A percentile compares a stretch with the other conserved stretches of the same genome.
Evolutionary conservation across 2,113 vertebrate genomes (phyloP).

Genomic region (Phalacrocorax aristotelis): DNA sequence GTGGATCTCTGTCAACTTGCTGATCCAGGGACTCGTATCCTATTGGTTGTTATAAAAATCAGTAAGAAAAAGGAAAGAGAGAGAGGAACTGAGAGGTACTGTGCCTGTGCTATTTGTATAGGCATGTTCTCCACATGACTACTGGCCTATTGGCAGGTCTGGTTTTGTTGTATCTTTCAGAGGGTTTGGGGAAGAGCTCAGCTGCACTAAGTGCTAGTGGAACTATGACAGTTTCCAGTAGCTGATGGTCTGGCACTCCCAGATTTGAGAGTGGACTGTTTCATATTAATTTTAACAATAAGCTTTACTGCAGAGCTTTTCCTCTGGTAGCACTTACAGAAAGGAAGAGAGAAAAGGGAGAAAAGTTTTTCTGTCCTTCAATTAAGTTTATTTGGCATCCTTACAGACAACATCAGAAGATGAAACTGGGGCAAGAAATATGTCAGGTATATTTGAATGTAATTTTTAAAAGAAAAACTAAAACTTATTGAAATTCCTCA

Average conservation of each 20-base stretch:
- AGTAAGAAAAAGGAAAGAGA: background rate
- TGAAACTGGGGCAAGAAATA: background rate
- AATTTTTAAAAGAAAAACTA: background rate
- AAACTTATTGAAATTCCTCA: background rate
- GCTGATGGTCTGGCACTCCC: background rate
- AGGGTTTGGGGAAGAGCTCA: background rate
- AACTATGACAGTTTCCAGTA: background rate
- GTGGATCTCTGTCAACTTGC: background rate
- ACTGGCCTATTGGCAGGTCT: background rate
- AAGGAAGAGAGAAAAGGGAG: background rate
- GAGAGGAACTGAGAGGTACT: background rate
- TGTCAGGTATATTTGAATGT: background rate
- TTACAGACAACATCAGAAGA: background rate
- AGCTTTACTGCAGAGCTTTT: background rate
- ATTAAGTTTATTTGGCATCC: background rate
- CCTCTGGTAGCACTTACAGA: background rate
- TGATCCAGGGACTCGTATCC: background rate
- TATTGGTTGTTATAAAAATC: background rate
- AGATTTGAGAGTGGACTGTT: background rate
- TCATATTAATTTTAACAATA: background rate
- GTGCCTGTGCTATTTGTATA: background rate
- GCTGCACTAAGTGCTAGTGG: background rate
- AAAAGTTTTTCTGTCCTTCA: background rate
- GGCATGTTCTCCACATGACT: background rate
- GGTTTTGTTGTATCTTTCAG: background rate